Percentiles rank a stretch among this genome's conserved stretches.
Conservation (phyloP, 2,113 vertebrate species). For the Tautogolabrus adspersus region DNA sequence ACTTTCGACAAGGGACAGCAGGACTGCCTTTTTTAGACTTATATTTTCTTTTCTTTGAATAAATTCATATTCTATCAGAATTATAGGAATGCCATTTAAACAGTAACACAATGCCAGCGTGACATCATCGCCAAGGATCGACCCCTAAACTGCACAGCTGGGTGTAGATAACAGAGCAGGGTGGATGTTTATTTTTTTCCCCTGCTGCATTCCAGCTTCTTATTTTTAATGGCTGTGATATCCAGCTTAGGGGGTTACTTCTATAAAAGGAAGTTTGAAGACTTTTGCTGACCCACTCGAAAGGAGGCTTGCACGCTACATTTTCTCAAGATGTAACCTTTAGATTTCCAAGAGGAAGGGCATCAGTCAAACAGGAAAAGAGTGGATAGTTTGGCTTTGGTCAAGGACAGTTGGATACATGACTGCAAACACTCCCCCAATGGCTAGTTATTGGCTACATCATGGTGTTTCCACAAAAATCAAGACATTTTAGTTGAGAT, state of each 20-base stretch:
- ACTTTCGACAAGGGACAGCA: neutral
- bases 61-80: constrained; percentile 36
- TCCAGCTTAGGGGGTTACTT: constrained; percentile 72
- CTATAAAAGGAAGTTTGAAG: constrained; percentile 81
- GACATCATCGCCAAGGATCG: constrained; percentile 71
- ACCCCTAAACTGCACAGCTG: constrained; percentile 70
- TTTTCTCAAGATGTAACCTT: constrained; percentile 71
- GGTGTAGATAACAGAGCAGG: constrained; percentile 67
- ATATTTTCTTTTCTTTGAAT: constrained; percentile 31
- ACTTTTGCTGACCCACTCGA: constrained; percentile 52
- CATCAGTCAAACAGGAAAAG: constrained; percentile 56
- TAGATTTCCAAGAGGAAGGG: constrained; percentile 57
- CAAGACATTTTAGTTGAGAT: too few species aligned
- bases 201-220: constrained; percentile 77
- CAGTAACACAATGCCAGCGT: constrained; percentile 59
- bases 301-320: constrained; percentile 60
- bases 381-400: constrained; percentile 57
- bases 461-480: too few species aligned
- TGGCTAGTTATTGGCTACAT: too few species aligned
- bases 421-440: constrained; percentile 17
- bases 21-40: constrained; percentile 6
- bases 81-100: constrained; percentile 42
- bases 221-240: constrained; percentile 78
- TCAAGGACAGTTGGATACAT: constrained; percentile 11
- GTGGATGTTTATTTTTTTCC: constrained; percentile 76